Percentiles rank a stretch among this genome's conserved stretches.
These are phyloP conservation scores for Drosophila neutralis DNA, from an alignment of 2,888 invertebrate genomes.

Conservation along the genomic window DNA sequence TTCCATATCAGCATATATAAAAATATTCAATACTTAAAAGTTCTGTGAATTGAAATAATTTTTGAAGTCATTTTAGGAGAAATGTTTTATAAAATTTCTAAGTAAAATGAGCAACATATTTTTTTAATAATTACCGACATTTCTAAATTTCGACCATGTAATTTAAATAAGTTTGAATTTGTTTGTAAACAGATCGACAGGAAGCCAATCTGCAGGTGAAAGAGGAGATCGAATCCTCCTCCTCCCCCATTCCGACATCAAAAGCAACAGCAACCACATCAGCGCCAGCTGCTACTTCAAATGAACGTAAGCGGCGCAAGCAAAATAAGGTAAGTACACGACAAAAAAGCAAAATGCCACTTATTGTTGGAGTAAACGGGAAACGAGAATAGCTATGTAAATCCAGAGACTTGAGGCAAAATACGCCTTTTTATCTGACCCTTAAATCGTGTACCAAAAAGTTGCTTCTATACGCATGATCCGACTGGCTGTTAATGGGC, in stretches of 20 bases:
- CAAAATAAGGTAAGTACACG: constrained; percentile 83
- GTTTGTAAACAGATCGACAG: constrained; percentile 89
- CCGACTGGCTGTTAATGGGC: constrained; percentile 58
- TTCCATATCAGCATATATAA: neutral
- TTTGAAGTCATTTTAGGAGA: neutral
- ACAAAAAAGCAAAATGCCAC: constrained; percentile 14
- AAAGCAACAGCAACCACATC: constrained; percentile 70
- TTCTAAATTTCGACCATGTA: neutral
- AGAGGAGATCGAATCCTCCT: constrained; percentile 28
- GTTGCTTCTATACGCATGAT: constrained; percentile 59
- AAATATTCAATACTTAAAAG: neutral
- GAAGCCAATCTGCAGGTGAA: constrained; percentile 86
- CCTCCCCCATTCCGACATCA: constrained; percentile 35
- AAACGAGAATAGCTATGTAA: constrained; percentile 25
- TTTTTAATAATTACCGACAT: neutral
- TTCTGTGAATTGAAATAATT: neutral
- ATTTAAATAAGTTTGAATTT: neutral
- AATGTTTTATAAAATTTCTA: neutral
- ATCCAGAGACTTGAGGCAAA: constrained; percentile 40
- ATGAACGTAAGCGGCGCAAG: constrained; percentile 88
- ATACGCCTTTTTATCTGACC: constrained; percentile 11
- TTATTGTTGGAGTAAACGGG: constrained; percentile 36
- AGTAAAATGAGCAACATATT: neutral
- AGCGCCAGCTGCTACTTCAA: constrained; percentile 41
- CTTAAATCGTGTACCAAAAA: constrained; percentile 16